Evolutionary conservation across 2,888 invertebrate genomes (phyloP), one percentile per base, ranked within the genome.

Genomic region (Agrotis exclamationis): DNA sequence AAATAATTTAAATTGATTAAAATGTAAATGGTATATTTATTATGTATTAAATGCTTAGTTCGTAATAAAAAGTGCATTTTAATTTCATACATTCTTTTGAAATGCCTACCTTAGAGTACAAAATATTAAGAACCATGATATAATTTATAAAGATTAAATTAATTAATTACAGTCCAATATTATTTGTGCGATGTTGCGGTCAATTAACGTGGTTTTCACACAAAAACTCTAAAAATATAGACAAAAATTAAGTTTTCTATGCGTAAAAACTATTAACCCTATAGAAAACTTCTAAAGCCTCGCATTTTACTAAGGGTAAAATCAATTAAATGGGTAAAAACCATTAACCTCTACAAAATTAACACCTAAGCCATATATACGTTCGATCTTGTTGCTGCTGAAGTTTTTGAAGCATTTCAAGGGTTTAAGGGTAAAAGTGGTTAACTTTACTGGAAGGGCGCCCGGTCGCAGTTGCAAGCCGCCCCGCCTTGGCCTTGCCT

Each of bases 381-480:
- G 5, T n/a, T 0, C 6, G 7, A 63, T 59, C 53, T 24, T 22
- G 44, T 59, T 16, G 51, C 14, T 24, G 44, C 16, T 16, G 33
- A 13, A 16, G 4, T 51, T 56, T 59, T 56, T 11, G 14, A 63
- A 74, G 59, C 24, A 60, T 60, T 66, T 73, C 47, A 24, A 47
- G 53, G 68, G 58, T 72, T 68, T 20, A 56, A 7, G 2, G 13
- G 33, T 33, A 56, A 70, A 72, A 70, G 64, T 44, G 68, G 22
- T 70, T 62, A 39, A 71, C 58, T 1, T 85, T 91, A 93, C 76
- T 92, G 89, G 80, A 97, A 97, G 2, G 98, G 98, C 59, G 97
- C 94, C 68, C 97, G 94, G 92, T 98, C 97, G 92, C 98, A 98
- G 92, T 97, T 97, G 95, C 98, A 98, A 77, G 98, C 97, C 39